Base-by-base conservation (phyloP, 2,888 invertebrate species). In the Blera fallax region DNA sequence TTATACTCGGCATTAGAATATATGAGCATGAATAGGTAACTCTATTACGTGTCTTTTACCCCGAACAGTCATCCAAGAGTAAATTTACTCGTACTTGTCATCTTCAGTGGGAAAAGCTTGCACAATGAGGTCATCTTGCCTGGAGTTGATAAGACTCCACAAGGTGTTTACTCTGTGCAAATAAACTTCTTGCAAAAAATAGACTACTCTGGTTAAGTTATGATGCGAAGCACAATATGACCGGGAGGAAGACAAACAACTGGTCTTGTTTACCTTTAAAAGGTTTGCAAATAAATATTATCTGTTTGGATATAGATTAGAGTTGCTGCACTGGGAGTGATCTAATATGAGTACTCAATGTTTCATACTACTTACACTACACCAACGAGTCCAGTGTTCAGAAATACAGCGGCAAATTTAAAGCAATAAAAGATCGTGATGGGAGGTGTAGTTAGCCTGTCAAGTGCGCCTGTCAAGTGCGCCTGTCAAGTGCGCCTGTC, bases 111-210 rank as follows among this genome's bases (percentile, higher is more conserved):
- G 32, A 56, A 27, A n/a, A 3, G 37, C 21, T 73, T 56, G 8
- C 48, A 24, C 50, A 73, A 80, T 80, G 79, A 80, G 79, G 73
- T 80, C 79, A 73, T 80, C 18, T 8, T 14, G 21, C 32, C 14
- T 21, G 29, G 27, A 16, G 11, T 48, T 50, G 79, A 80, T 80
- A 80, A 80, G 70, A 45, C n/a, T 32, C 50, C 7, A 27, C n/a
- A 24, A 52, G 40, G 48, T 79, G 65, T 79, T 65, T 79, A 11
- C 50, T 50, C 14, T 50, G n/a, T 24, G 64, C 56, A 72, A 79
- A 79, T 73, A 64, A 43, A 58, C 14, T 65, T 37, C 3, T 60
- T 43, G 21, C 24, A 18, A 21, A 34, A 56, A 21, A 74, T 16
- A 52, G 56, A 32, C 34, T 62, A 54, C 21, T 72, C 48, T 56